Percentiles rank a stretch among this genome's conserved stretches.
Conservation (phyloP, 2,888 invertebrate genomes). For the Nomada fabriciana region DNA sequence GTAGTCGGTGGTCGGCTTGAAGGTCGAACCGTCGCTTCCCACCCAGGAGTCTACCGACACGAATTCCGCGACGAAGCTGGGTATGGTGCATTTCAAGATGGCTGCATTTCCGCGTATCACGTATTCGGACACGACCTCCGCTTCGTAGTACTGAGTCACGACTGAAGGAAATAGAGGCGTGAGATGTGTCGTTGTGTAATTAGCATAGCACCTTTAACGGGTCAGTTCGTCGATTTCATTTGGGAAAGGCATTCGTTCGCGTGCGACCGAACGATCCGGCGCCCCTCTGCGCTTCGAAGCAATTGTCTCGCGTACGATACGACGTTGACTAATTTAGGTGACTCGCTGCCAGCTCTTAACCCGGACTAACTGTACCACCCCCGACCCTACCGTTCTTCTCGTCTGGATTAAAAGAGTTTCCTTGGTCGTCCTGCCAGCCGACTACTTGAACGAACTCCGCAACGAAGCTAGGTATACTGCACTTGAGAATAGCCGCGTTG, state of each 20-base stretch:
- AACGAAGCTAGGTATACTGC: conserved; percentile 95
- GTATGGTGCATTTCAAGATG: conserved; percentile 94
- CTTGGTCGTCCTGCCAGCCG: conserved; percentile 88
- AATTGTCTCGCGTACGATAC: conserved; percentile 33
- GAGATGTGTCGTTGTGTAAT: conserved; percentile 19
- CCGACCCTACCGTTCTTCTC: conserved; percentile 78
- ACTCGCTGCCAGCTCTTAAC: conserved; percentile 52
- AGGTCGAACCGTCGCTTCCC: conserved; percentile 88
- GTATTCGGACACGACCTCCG: conserved; percentile 95
- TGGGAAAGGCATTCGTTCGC: conserved; percentile 9
- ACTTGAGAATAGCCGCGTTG: conserved; percentile 94
- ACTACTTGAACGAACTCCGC: conserved; percentile 96
- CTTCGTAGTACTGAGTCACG: conserved; percentile 95
- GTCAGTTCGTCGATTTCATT: not conserved
- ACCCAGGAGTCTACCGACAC: conserved; percentile 94
- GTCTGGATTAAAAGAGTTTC: conserved; percentile 82
- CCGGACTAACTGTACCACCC: not conserved
- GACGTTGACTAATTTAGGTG: conserved; percentile 64
- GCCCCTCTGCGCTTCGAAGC: conserved; percentile 24
- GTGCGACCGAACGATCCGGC: conserved; percentile 21
- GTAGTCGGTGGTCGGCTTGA: conserved; percentile 89
- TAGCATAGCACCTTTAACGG: not conserved
- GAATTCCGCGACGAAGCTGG: conserved; percentile 96
- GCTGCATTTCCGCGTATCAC: conserved; percentile 95
- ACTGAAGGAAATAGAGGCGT: conserved; percentile 85